Base-by-base conservation (phyloP, 2,888 invertebrate genomes). In the Listrodromus nycthemerus region DNA sequence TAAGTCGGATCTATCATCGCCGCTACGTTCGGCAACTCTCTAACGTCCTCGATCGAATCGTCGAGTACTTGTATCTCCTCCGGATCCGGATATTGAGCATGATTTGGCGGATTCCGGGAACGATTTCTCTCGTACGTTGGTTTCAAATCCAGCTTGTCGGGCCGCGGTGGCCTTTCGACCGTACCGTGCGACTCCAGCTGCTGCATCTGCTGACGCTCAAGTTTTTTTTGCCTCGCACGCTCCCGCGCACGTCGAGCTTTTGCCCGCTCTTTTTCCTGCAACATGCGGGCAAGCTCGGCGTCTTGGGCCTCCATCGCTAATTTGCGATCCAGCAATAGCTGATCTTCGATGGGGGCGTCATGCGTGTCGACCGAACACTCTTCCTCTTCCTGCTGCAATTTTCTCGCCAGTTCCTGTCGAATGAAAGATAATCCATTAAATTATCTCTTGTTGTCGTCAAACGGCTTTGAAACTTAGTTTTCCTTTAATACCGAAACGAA, bases 241-340 rank as follows among this genome's bases (percentile, higher is more conserved):
- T 97, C 97, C 88, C 96, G 95, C 7, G 96, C 96, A 85, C 96
- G 94, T 89, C 95, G 95, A 1, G 96, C 95, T 92, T 96, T 96
- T 21, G 96, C 96, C 88, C 96, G 95, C 92, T 97, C 97, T 94
- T 96, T 92, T 0, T 97, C 97, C 91, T 97, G 97, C 65, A 97
- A 92, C 94, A 97, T 95, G 91, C 96, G 95, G 1, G 97, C 97
- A 70, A 97, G 92, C 92, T 97, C 97, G 84, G 96, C 96, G 90
- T 97, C 97, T 92, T 97, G 97, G 0, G 96, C 96, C 93, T 97
- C 97, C 88, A 97, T 96, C 1, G 97, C 97, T 85, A 97, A 91
- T 89, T 96, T 94, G 85, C 96, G 94, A 93, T 96, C 96, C 13
- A 91, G 67, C 27, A 92, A 78, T 2, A 92, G 85, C 66, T 92